Conservation (phyloP, 2,797 vertebrate genomes). For the Phrynocephalus forsythii region DNA sequence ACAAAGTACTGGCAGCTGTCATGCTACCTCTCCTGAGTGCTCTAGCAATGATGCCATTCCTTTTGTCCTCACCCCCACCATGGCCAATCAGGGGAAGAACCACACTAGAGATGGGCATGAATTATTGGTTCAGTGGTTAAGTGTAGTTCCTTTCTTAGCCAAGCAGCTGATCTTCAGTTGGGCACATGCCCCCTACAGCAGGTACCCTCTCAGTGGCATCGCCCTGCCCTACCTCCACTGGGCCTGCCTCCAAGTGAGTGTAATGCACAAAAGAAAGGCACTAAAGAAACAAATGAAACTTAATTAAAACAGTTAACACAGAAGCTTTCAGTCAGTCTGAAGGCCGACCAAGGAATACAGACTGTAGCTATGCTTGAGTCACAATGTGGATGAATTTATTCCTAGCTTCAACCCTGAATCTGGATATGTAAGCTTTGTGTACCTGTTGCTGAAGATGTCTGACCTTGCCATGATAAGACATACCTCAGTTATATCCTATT, state of each 20-base stretch:
- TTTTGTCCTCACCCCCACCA: neutral
- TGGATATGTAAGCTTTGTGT: neutral
- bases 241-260: no score
- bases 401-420: neutral
- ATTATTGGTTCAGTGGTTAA: no score
- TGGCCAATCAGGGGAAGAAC: neutral
- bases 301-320: neutral
- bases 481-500: neutral
- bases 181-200: no score
- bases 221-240: no score
- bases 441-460: neutral
- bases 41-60: neutral
- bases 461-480: neutral
- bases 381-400: neutral
- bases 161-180: no score
- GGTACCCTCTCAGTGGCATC: no score
- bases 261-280: neutral
- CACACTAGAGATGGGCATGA: no score
- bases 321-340: neutral
- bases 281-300: neutral
- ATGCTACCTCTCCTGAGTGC: neutral
- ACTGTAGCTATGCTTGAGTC: neutral
- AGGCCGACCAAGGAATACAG: neutral
- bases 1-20: neutral
- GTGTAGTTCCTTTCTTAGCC: no score